Evolutionary conservation across 2,797 vertebrate species (phyloP).

Genomic region (Arrhamphus sclerolepis): DNA sequence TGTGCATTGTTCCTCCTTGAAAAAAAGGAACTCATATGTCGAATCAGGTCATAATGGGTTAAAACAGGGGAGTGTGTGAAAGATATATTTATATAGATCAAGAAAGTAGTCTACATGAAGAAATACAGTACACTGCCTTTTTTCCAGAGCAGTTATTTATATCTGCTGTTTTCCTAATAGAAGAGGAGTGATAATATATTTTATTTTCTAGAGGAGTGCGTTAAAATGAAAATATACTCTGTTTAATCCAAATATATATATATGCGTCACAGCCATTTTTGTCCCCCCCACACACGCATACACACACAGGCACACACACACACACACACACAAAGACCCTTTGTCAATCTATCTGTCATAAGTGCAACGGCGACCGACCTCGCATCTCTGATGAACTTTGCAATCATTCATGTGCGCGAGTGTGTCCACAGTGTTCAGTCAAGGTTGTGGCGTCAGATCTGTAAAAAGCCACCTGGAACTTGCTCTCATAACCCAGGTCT

Average conservation of each 20-base stretch:
- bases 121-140: conserved; percentile 41
- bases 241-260: too few species aligned
- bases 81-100: conserved; percentile 49
- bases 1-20: too few species aligned
- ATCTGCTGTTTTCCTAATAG: conserved; percentile 47
- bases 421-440: conserved; percentile 10
- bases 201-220: not conserved
- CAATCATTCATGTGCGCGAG: conserved; percentile 34
- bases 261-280: conserved; percentile 14
- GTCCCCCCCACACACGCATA: conserved; percentile 5
- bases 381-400: conserved; percentile 72
- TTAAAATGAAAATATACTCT: too few species aligned
- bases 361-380: conserved; percentile 54
- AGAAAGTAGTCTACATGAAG: conserved; percentile 60
- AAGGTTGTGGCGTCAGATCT: conserved; percentile 60
- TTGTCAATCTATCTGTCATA: conserved; percentile 54
- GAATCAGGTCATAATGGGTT: not conserved
- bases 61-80: conserved; percentile 18
- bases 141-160: conserved; percentile 48
- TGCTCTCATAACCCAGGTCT: conserved; percentile 55
- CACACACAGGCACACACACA: conserved; percentile 3
- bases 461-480: conserved; percentile 59
- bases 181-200: not conserved
- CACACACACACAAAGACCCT: conserved; percentile 16
- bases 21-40: too few species aligned